phyloP scores from a whole-genome alignment of 2,797 vertebrate species.

The Natrix natrix region DNA sequence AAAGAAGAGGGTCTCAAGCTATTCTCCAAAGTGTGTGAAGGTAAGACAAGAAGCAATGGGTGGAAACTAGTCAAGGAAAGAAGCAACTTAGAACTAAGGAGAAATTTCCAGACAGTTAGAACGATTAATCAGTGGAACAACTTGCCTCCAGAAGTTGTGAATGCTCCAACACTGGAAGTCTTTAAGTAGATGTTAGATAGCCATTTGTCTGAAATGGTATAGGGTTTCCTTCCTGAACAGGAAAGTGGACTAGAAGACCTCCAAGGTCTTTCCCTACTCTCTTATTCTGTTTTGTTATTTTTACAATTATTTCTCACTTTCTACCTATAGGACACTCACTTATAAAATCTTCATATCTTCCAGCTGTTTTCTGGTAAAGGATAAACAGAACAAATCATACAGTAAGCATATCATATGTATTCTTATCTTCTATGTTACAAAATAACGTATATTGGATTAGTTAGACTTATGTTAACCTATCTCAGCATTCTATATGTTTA shows the following conservation, averaged over 20 bases:
- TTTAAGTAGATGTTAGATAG: not conserved
- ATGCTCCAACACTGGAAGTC: not conserved
- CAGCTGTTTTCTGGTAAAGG: not conserved
- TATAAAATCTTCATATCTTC: not conserved
- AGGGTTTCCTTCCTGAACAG: not conserved
- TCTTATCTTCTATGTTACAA: conserved; percentile 26
- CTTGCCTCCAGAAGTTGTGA: not conserved
- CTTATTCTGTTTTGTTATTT: not conserved
- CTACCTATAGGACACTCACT: not conserved
- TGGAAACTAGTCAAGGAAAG: not conserved
- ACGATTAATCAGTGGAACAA: not conserved
- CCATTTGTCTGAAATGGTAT: not conserved
- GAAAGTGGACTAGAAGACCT: not conserved
- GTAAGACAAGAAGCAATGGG: not conserved
- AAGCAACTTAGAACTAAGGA: not conserved
- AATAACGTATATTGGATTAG: conserved; percentile 21
- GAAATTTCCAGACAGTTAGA: not conserved
- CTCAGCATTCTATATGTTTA: conserved; percentile 46
- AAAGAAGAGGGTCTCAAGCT: not conserved
- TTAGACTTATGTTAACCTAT: conserved; percentile 32
- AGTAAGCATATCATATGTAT: not conserved
- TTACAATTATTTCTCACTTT: not conserved
- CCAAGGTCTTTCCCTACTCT: not conserved
- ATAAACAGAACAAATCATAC: not conserved
- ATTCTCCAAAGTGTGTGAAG: not conserved